phyloP scores from a whole-genome alignment of 2,797 vertebrate genomes.

The Oreochromis mossambicus region DNA sequence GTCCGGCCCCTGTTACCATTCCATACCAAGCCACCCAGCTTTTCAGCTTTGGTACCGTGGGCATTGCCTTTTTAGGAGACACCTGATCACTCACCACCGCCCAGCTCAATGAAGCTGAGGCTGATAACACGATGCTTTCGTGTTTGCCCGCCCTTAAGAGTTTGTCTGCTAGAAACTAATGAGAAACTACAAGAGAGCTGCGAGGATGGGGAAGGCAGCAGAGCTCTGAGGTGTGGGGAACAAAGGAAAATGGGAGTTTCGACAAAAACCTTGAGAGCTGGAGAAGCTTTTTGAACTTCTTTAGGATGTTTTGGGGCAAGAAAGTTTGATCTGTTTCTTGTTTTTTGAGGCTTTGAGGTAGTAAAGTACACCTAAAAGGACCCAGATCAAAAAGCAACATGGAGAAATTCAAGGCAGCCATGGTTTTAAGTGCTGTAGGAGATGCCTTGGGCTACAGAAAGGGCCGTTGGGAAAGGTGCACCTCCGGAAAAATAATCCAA shows the following conservation, averaged over 20 bases:
- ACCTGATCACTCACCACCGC: slow-evolving; percentile 58
- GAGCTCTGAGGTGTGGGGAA: not conserved
- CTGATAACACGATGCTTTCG: slow-evolving; percentile 62
- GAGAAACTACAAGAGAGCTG: not conserved
- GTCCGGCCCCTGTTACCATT: slow-evolving; percentile 19
- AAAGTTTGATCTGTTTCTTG: not conserved
- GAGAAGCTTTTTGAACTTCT: not conserved
- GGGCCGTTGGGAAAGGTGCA: slow-evolving; percentile 78
- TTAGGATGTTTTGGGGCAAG: not conserved
- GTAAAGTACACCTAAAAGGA: not conserved
- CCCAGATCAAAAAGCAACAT: slow-evolving; percentile 27
- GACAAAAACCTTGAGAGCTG: not conserved
- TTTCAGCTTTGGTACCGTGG: slow-evolving; percentile 40
- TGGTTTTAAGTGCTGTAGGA: slow-evolving; percentile 86
- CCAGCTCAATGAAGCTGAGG: slow-evolving; percentile 64
- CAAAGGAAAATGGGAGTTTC: not conserved
- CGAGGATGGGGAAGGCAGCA: not conserved
- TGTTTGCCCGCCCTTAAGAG: not conserved
- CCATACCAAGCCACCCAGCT: slow-evolving; percentile 35
- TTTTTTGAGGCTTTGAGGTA: not conserved
- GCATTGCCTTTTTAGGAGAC: slow-evolving; percentile 84
- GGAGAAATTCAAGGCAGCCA: slow-evolving; percentile 93
- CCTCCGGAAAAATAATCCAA: slow-evolving; percentile 82
- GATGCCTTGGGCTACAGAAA: slow-evolving; percentile 90
- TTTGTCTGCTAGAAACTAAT: slow-evolving; percentile 4